Percentiles rank a stretch among this genome's conserved stretches.
Evolutionary conservation across 2,797 vertebrate genomes (phyloP).

Genomic region (Acanthis flammea): DNA sequence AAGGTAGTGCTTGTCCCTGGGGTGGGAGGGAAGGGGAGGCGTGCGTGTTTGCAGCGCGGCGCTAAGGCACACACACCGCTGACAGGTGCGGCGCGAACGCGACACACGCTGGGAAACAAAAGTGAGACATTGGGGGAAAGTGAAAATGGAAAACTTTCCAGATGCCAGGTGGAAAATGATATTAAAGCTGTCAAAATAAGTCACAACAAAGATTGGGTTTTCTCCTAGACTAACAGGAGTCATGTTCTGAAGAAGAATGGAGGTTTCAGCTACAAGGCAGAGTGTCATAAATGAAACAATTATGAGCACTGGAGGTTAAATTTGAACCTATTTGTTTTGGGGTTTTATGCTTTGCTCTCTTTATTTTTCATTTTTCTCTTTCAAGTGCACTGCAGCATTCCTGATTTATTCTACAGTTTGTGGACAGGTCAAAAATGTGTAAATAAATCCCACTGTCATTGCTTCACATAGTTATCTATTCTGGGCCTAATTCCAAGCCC

Average conservation of each 20-base stretch:
- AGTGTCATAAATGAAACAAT: neutral
- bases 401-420: neutral
- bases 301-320: neutral
- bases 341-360: neutral
- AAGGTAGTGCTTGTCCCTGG: constrained; percentile 10
- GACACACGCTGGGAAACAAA: constrained; percentile 40
- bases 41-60: neutral
- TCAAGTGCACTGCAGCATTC: neutral
- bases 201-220: constrained; percentile 52
- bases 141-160: constrained; percentile 61
- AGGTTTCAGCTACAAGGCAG: neutral
- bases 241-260: constrained; percentile 5
- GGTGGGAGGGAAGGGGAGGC: neutral
- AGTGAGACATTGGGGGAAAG: constrained; percentile 42
- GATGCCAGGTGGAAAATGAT: constrained; percentile 51
- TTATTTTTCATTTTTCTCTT: neutral
- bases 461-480: neutral
- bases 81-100: constrained; percentile 20
- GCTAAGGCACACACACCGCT: neutral
- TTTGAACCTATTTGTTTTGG: neutral
- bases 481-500: constrained; percentile 28
- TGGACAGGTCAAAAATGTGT: constrained; percentile 6
- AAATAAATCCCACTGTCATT: neutral
- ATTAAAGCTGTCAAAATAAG: constrained; percentile 66
- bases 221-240: constrained; percentile 30